Conservation (phyloP, 1,140 invertebrate genomes). For the Hestina assimilis region DNA sequence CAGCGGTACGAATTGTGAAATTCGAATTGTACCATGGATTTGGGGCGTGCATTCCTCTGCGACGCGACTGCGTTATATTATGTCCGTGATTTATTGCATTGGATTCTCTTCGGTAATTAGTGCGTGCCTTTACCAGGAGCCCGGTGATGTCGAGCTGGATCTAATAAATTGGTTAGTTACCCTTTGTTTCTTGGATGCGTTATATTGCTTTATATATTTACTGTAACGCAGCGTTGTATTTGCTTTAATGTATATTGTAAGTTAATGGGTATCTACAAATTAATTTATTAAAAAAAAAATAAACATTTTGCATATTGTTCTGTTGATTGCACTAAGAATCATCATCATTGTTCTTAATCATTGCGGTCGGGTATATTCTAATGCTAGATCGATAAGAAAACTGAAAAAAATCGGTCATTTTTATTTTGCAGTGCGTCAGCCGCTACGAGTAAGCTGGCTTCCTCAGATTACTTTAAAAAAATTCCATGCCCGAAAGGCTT, state of each 20-base stretch:
- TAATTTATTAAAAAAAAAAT: too few species aligned
- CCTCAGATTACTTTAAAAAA: too few species aligned
- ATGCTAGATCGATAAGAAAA: too few species aligned
- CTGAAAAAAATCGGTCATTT: too few species aligned
- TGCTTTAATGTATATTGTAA: too few species aligned
- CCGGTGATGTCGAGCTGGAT: conserved; percentile 6
- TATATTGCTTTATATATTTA: not conserved
- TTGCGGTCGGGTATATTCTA: too few species aligned
- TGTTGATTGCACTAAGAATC: not conserved
- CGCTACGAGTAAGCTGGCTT: too few species aligned
- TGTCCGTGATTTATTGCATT: conserved; percentile 74
- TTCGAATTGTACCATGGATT: conserved; percentile 41
- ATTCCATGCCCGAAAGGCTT: too few species aligned
- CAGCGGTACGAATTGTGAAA: conserved; percentile 17
- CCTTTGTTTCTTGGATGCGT: not conserved
- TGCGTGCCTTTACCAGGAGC: conserved; percentile 55
- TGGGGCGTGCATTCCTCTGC: conserved; percentile 63
- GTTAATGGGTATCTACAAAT: too few species aligned
- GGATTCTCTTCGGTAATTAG: conserved; percentile 75
- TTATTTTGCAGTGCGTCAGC: too few species aligned
- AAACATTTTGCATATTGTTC: not conserved
- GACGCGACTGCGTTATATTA: conserved; percentile 64
- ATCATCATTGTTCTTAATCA: too few species aligned
- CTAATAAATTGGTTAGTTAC: conserved; percentile 14
- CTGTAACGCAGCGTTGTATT: too few species aligned